Evolutionary conservation across 2,113 vertebrate genomes (phyloP).

Genomic region (Crypturellus undulatus): DNA sequence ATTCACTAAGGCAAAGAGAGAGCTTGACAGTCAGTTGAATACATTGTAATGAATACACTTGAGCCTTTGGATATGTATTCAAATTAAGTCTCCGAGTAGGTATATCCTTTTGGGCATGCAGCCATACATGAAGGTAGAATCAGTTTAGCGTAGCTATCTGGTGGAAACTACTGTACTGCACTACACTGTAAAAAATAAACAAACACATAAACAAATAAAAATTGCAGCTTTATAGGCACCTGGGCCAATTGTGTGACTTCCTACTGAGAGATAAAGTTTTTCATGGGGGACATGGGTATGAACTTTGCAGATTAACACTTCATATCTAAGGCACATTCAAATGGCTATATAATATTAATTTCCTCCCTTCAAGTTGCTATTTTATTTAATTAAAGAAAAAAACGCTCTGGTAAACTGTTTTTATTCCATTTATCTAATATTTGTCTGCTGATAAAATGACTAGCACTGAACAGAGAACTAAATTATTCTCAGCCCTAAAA

Average conservation of each 20-base stretch:
- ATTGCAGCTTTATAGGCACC: not conserved
- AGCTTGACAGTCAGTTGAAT: not conserved
- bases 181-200: not conserved
- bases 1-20: not conserved
- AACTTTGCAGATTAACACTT: not conserved
- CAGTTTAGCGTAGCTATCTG: not conserved
- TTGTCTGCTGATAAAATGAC: slow-evolving; percentile 16
- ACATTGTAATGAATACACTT: not conserved
- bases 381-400: not conserved
- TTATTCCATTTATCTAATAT: slow-evolving; percentile 2
- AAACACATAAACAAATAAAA: not conserved
- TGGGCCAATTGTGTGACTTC: not conserved
- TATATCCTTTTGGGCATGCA: not conserved
- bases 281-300: no score
- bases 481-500: slow-evolving; percentile 60
- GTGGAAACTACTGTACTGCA: not conserved
- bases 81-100: not conserved
- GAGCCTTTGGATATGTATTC: not conserved
- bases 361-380: not conserved
- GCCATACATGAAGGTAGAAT: not conserved
- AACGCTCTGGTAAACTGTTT: not conserved
- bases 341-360: not conserved
- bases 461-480: slow-evolving; percentile 54
- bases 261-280: not conserved
- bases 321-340: not conserved